Evolutionary conservation across 2,797 vertebrate species (phyloP), one percentile per base, ranked within the genome.

Genomic region (Melanotaenia maccullochi): DNA sequence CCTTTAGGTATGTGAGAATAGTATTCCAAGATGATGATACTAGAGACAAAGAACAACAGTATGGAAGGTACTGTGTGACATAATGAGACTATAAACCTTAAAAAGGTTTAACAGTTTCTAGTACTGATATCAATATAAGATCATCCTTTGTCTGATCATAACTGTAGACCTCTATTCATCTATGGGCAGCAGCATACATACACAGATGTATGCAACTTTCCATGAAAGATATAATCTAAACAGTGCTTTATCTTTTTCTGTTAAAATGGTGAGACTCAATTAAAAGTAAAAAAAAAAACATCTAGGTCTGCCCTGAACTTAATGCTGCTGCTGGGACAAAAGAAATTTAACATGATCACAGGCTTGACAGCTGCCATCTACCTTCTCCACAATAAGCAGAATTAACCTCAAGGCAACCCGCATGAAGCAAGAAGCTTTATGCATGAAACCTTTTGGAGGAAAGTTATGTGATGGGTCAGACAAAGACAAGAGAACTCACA

Each of bases 301-400:
- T 7, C 32, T 8, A 14, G 11, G 63, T 64, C 83, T 84, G 83
- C 9, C 44, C 71, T 81, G 38, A 84, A 74, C 84, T 82, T 82
- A 32, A 74, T 36, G 25, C 32, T 33, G 7, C 51, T 76, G 49
- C 75, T 82, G 83, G 70, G 78, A 80, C 35, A 64, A 62, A 69
- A 5, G 38, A 13, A 40, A 40, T 40, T 16, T 5, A 13, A 38
- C 36, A 11, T 13, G 12, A 40, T 40, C 38, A 40, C 13, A 16
- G 38, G 11, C 13, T 40, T 5, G 38, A 40, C 38, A 40, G 51
- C 59, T 65, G 60, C 65, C 25, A 54, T 44, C 38, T n/a, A 66
- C 40, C 5, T 1, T 25, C 59, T 74, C 18, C 64, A 66, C 49
- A 81, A 56, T 2, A 60, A 56, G 42, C 52, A 71, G 9, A 57